Percentiles rank a stretch among this genome's conserved stretches.
phyloP scores from a whole-genome alignment of 1,140 invertebrate species.

The Brachionus koreanus region DNA sequence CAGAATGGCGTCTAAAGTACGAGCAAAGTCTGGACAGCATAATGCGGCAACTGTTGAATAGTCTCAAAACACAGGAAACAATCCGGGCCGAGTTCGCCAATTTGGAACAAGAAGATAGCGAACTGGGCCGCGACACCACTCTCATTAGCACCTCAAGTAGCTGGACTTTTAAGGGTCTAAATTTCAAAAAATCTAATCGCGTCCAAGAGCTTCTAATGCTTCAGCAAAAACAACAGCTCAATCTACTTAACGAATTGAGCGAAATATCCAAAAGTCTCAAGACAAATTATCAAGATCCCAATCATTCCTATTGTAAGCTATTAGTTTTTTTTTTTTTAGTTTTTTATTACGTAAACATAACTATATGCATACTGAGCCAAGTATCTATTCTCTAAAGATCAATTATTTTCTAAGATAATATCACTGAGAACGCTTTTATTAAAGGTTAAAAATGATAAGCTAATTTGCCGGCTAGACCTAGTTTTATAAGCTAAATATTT shows the following conservation, averaged over 20 bases:
- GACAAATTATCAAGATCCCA: background rate
- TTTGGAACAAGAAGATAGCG: background rate
- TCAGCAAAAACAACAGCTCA: slow-evolving; percentile 34
- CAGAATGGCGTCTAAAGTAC: background rate
- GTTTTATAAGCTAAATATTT: background rate
- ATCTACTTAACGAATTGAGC: slow-evolving; percentile 20
- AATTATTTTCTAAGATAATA: background rate
- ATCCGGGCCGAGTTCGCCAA: background rate
- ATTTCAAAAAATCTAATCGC: background rate
- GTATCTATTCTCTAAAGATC: background rate
- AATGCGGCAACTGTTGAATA: slow-evolving; percentile 14
- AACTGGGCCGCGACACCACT: background rate
- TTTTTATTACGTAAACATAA: background rate
- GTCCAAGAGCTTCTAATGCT: slow-evolving; percentile 10
- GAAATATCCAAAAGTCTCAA: slow-evolving; percentile 8
- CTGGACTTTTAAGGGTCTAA: background rate
- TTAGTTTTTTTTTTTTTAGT: background rate
- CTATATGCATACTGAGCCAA: background rate
- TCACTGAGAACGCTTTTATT: background rate
- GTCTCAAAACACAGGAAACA: slow-evolving; percentile 22
- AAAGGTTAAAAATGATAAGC: background rate
- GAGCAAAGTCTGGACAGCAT: background rate
- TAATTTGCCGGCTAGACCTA: background rate
- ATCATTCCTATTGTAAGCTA: background rate
- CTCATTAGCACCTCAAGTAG: background rate